Evolutionary conservation across 1,140 invertebrate genomes (phyloP).

Genomic region (Phymorhynchus buccinoides): DNA sequence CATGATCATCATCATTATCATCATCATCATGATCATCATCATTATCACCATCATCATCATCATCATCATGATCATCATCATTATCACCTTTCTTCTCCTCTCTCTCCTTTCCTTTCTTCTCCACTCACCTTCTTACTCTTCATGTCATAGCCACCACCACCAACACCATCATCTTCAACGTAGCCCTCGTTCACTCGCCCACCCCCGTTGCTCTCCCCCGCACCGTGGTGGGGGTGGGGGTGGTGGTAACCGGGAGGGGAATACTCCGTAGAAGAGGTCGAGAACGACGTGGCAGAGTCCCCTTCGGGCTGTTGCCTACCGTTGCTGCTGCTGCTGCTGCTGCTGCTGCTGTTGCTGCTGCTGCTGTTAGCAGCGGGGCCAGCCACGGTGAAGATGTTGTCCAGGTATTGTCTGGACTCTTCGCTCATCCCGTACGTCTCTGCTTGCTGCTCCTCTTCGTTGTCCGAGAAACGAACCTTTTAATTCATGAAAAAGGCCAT

Average conservation of each 20-base stretch:
- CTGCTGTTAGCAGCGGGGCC: background rate
- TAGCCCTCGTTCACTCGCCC: too few relatives aligned
- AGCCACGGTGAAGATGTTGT: constrained; percentile 14
- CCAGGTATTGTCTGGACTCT: constrained; percentile 7
- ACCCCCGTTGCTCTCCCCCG: background rate
- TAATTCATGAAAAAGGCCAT: background rate
- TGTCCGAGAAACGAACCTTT: constrained; percentile 19
- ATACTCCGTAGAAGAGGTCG: background rate
- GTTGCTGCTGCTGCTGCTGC: background rate
- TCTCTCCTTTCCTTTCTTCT: too few relatives aligned
- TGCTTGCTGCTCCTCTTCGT: background rate
- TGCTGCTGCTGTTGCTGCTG: background rate
- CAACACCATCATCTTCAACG: constrained; percentile 37
- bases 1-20: too few relatives aligned
- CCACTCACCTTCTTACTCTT: too few relatives aligned
- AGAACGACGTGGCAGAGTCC: background rate
- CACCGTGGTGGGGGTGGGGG: background rate
- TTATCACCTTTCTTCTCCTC: too few relatives aligned
- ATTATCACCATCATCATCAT: constrained; percentile 41
- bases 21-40: constrained; percentile 40
- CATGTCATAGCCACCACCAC: constrained; percentile 43
- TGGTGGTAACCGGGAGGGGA: background rate
- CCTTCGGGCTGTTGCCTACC: background rate
- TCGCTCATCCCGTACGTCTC: constrained; percentile 18
- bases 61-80: constrained; percentile 30